Base-by-base conservation (phyloP, 2,113 vertebrate species). In the Aviceda subcristata region DNA sequence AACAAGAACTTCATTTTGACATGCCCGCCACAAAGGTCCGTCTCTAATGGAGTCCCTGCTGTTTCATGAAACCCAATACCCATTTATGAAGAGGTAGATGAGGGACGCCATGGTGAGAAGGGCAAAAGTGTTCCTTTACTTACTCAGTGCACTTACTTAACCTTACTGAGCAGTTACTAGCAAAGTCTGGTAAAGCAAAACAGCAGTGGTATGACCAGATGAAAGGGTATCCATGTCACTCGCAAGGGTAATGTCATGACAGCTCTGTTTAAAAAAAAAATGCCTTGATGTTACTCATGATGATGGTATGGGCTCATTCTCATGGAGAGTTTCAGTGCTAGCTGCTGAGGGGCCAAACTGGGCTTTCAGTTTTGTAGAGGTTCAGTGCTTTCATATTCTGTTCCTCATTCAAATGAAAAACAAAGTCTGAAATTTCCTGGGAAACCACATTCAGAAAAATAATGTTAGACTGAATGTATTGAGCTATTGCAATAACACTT, bases 241-340 rank as follows among this genome's bases (percentile, higher is more conserved):
- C 34, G 8, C 12, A 38, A 91, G 46, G 36, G n/a, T 19, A 18
- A 53, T 29, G 22, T 53, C 20, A 12, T 7, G 23, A 50, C 8
- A 46, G 14, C n/a, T 81, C 20, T 39, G 34, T 34, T 88, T 41
- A 39, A 73, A 80, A 73, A n/a, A n/a, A 80, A 43, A 41, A 24
- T 1, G 3, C 13, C 77, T 76, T 1, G 6, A 2, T 75, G 10
- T n/a, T 71, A n/a, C 8, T 66, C 18, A 16, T 1, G 6, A 5
- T 67, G 73, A 29, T 59, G 32, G 50, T 27, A 63, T 45, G 45
- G 41, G 29, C 26, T 59, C 15, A 18, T 75, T 74, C n/a, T 34
- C 29, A 21, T 15, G 10, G 59, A 45, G 8, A 11, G 9, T 81
- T 88, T 86, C 29, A 14, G 19, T 80, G 27, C 55, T 53, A 34